Percentiles rank a stretch among this genome's conserved stretches.
Conservation (phyloP, 2,113 vertebrate genomes). For the Nematolebias whitei region DNA sequence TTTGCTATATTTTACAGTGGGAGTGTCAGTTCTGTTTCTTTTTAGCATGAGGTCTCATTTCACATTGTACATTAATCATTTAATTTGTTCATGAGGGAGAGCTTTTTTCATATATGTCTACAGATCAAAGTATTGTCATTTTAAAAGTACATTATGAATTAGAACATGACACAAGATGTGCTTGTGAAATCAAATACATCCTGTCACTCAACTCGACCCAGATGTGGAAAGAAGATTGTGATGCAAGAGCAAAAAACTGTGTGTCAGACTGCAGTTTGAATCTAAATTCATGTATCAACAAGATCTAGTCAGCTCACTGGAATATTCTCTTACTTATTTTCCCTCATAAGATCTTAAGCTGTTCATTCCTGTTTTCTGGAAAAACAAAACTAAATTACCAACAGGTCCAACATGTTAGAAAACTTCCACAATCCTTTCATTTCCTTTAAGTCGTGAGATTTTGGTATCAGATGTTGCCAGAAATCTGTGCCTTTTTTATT, state of each 20-base stretch:
- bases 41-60: too few species aligned
- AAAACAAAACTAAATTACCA: not conserved
- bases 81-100: too few species aligned
- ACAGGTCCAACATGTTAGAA: conserved; percentile 9
- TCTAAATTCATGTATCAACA: conserved; percentile 41
- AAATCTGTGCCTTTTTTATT: too few species aligned
- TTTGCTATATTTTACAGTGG: too few species aligned
- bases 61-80: too few species aligned
- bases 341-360: not conserved
- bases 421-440: not conserved
- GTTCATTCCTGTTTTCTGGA: not conserved
- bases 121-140: not conserved
- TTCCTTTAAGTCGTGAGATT: too few species aligned
- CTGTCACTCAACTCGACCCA: conserved; percentile 6
- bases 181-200: conserved; percentile 3
- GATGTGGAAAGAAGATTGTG: conserved; percentile 20
- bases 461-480: too few species aligned
- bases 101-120: too few species aligned
- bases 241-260: conserved; percentile 1
- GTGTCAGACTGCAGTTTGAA: not conserved
- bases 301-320: conserved; percentile 12
- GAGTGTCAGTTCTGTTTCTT: too few species aligned
- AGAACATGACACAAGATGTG: not conserved
- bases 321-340: conserved; percentile 13
- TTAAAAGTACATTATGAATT: not conserved